phyloP scores from a whole-genome alignment of 2,113 vertebrate species.

The Hyperoodon ampullatus region DNA sequence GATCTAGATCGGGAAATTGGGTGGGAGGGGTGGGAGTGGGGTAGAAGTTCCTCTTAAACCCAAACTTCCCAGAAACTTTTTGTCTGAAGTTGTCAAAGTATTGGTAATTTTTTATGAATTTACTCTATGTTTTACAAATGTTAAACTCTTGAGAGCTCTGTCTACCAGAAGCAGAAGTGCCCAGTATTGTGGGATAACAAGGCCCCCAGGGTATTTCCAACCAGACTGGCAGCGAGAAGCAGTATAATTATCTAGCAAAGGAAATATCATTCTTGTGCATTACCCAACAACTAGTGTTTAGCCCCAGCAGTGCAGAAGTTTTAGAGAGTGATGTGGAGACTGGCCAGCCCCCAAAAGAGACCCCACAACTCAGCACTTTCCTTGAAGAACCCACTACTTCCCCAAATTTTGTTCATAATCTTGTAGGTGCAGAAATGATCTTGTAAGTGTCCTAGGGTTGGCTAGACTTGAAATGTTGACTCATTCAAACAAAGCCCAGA shows the following conservation, averaged over 20 bases:
- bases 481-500: not conserved
- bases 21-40: not conserved
- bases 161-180: constrained; percentile 71
- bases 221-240: constrained; percentile 1
- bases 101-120: constrained; percentile 53
- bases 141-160: not conserved
- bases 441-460: not conserved
- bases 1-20: not conserved
- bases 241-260: not conserved
- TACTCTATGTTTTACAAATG: constrained; percentile 31
- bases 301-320: not conserved
- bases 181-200: not conserved
- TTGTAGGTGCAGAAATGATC: not conserved
- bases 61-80: constrained; percentile 60
- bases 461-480: not conserved
- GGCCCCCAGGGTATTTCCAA: constrained; percentile 77
- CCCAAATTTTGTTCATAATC: not conserved
- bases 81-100: constrained; percentile 34
- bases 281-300: not conserved
- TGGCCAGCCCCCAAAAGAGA: not conserved
- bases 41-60: constrained; percentile 20
- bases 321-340: not conserved
- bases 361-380: not conserved
- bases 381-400: not conserved
- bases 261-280: not conserved